Evolutionary conservation across 53 echinoderm and acorn worm genomes (phyloP), one percentile per base, ranked within the genome.

Genomic region (Stichopus horrens): DNA sequence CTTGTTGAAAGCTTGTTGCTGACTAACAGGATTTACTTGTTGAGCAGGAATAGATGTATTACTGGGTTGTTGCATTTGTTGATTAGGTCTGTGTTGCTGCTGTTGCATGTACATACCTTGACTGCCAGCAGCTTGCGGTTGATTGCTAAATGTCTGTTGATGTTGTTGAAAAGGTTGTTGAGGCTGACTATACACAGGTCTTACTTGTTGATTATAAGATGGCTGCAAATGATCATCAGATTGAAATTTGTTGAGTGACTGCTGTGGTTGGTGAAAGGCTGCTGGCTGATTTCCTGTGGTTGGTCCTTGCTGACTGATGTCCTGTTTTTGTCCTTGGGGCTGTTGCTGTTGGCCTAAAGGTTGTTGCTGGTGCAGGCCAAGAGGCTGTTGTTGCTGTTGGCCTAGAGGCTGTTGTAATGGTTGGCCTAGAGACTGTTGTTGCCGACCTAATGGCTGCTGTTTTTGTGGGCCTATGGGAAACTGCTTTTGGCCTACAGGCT

Each of bases 71-170:
- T 56, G 83, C 83, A 57, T 0, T 58, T 94, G 94, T 52, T 90
- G 90, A 9, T 90, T 86, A 55, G 60, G 74, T 23, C 81, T 91
- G 55, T 58, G 74, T 23, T 66, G 85, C 11, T 83, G 83, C 23
- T 20, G 79, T 23, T 52, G 76, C 11, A 19, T 10, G 10, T 76
- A 51, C 0, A 76, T 9, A 23, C 76, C 37, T 77, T 77, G 71
- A 71, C 18, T 13, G 55, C 54, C 58, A 55, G 55, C 21, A 3
- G 11, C 56, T 58, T 57, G 14, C 18, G 21, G 67, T 68, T 86
- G 86, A 68, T 1, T 75, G 75, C 4, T 19, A 7, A 86, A 16
- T 37, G 86, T 58, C 71, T 66, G 66, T 22, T n/a, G 54, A 20
- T 58, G 84, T 21, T 78, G 78, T 8, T 14, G 66, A 53, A 7